Evolutionary conservation across 2,797 vertebrate species (phyloP).

Genomic region (Paedocypris micromegethes): DNA sequence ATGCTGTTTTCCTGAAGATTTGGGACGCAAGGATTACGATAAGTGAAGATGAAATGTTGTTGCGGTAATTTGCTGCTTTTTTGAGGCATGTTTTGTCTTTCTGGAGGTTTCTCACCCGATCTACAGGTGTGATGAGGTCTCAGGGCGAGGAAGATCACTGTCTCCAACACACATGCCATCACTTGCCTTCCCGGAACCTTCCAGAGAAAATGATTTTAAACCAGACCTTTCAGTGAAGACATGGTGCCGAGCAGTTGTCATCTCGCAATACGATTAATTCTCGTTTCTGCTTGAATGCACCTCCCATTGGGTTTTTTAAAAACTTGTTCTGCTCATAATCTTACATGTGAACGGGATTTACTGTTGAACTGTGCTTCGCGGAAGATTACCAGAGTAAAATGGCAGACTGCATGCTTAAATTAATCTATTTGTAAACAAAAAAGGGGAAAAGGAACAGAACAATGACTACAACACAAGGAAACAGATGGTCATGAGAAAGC

Average conservation of each 20-base stretch:
- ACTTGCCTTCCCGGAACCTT: background rate
- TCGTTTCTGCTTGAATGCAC: background rate
- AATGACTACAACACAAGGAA: background rate
- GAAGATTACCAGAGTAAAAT: background rate
- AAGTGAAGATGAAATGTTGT: no score
- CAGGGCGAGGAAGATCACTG: background rate
- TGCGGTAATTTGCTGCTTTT: background rate
- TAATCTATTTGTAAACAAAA: background rate
- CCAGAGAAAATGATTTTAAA: background rate
- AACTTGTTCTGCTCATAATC: background rate
- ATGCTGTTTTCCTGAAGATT: no score
- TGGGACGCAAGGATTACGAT: no score
- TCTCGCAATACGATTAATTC: conserved; percentile 16
- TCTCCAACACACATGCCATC: conserved; percentile 1
- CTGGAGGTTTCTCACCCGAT: conserved; percentile 1
- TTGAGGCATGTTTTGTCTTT: conserved; percentile 5
- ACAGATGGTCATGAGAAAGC: background rate
- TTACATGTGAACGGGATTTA: background rate
- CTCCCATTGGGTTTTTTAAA: background rate
- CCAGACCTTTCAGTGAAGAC: conserved; percentile 4
- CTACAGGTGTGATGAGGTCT: conserved; percentile 3
- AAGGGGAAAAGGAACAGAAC: background rate
- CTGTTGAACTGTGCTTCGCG: background rate
- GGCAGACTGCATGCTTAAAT: background rate
- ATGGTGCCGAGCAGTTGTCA: background rate